Evolutionary conservation across 2,113 vertebrate genomes (phyloP).

Genomic region (Sylvia atricapilla): DNA sequence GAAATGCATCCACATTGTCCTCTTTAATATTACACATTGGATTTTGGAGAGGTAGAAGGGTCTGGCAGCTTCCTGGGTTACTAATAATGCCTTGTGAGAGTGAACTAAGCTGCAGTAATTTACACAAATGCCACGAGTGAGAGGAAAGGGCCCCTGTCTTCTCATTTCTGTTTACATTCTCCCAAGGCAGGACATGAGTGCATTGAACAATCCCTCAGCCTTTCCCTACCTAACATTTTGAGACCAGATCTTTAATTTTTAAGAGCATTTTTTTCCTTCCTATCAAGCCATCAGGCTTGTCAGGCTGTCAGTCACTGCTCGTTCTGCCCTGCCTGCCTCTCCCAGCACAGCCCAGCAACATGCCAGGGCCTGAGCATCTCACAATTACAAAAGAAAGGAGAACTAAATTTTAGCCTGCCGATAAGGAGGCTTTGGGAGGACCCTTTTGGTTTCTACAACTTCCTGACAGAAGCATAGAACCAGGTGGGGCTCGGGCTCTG

Average conservation of each 20-base stretch:
- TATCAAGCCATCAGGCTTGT: not conserved
- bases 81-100: not conserved
- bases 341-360: not conserved
- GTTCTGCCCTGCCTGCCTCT: not conserved
- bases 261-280: not conserved
- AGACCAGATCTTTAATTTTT: not conserved
- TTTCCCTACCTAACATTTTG: not conserved
- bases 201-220: not conserved
- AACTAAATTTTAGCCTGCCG: not conserved
- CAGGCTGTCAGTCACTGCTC: not conserved
- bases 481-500: rapidly evolving
- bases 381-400: not conserved
- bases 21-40: not conserved
- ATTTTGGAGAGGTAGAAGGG: not conserved
- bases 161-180: not conserved
- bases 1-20: rapidly evolving
- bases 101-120: not conserved
- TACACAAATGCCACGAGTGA: not conserved
- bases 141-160: not conserved
- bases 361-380: not conserved
- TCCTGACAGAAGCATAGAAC: not conserved
- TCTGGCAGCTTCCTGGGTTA: not conserved
- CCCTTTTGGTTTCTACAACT: not conserved
- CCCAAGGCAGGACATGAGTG: not conserved
- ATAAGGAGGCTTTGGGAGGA: not conserved